Conservation (phyloP, 2,797 vertebrate species). For the Natrix natrix region DNA sequence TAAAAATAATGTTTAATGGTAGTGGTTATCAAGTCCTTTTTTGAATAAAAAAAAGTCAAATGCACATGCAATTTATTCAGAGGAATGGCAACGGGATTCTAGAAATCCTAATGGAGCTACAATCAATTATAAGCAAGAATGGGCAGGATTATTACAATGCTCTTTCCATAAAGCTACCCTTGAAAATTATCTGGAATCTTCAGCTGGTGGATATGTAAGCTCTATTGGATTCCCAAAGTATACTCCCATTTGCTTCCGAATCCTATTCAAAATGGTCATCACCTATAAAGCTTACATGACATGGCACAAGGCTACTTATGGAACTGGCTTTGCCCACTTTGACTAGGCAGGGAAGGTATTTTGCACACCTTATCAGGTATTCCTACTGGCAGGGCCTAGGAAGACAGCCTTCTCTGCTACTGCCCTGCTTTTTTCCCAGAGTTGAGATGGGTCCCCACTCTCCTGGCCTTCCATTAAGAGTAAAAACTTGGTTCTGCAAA, state of each 20-base stretch:
- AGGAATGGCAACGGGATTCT: not conserved
- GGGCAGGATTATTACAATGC: not conserved
- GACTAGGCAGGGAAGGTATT: not conserved
- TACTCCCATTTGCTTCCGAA: not conserved
- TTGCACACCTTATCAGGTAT: not conserved
- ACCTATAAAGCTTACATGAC: not conserved
- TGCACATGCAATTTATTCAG: not conserved
- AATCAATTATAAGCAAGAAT: not conserved
- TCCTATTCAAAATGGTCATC: not conserved
- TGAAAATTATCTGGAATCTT: not conserved
- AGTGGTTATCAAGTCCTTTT: not conserved
- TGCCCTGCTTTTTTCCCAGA: not conserved
- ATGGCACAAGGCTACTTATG: not conserved
- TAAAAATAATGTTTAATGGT: not conserved
- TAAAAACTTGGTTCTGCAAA: not conserved
- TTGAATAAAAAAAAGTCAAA: not conserved
- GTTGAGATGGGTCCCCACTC: not conserved
- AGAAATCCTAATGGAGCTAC: not conserved
- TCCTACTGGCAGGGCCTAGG: not conserved
- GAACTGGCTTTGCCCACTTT: not conserved
- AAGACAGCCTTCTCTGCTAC: not conserved
- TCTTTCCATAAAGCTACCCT: not conserved
- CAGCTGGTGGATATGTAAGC: not conserved
- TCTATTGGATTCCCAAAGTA: not conserved
- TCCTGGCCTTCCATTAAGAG: not conserved